Conservation (phyloP, 2,797 vertebrate species). For the Sebastes taczanowskii region DNA sequence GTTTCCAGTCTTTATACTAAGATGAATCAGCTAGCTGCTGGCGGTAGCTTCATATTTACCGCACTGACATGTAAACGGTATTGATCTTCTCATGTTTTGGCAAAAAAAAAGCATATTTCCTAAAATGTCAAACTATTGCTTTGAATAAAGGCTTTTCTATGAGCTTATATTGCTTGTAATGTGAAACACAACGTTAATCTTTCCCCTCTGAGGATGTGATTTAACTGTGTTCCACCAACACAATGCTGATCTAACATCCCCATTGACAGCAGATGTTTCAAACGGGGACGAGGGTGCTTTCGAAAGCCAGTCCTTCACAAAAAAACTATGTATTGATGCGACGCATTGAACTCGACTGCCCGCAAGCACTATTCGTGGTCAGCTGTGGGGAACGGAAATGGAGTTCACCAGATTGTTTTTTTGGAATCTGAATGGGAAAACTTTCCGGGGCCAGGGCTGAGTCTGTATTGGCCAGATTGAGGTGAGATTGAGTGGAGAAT, state of each 20-base stretch:
- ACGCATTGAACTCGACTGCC: slow-evolving; percentile 50
- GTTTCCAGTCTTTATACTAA: background rate
- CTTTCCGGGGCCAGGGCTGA: slow-evolving; percentile 42
- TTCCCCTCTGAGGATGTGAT: slow-evolving; percentile 9
- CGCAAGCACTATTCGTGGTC: slow-evolving; percentile 36
- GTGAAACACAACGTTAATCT: background rate
- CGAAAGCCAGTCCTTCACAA: background rate
- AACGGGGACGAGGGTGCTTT: background rate
- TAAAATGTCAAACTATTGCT: background rate
- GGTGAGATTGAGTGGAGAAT: slow-evolving; percentile 70
- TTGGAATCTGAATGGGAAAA: slow-evolving; percentile 66
- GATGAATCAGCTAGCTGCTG: background rate
- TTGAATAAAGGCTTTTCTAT: background rate
- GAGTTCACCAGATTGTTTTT: slow-evolving; percentile 68
- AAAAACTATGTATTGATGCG: slow-evolving; percentile 47
- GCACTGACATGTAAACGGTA: background rate
- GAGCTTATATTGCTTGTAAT: background rate
- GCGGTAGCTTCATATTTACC: background rate
- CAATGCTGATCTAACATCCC: slow-evolving; percentile 9
- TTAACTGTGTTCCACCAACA: slow-evolving; percentile 2
- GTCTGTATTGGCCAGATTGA: slow-evolving; percentile 67
- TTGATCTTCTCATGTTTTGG: background rate
- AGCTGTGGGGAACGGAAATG: slow-evolving; percentile 60
- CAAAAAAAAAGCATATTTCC: background rate
- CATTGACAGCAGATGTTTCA: slow-evolving; percentile 18